phyloP scores from a whole-genome alignment of 2,888 invertebrate genomes.

The Yponomeuta malinellus region DNA sequence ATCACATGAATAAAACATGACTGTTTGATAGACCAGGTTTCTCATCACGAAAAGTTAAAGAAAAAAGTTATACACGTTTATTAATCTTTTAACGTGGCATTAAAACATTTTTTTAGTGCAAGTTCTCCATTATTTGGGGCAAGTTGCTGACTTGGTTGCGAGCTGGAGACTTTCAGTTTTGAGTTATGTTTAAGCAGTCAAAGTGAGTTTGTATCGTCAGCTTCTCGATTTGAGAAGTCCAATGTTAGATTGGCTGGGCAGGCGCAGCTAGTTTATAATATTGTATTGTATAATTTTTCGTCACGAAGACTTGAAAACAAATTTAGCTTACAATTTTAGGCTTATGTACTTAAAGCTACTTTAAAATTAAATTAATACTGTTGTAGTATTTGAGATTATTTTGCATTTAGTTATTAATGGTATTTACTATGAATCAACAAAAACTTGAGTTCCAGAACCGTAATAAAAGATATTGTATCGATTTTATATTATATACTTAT shows the following conservation, averaged over 20 bases:
- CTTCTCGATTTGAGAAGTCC: too few species aligned
- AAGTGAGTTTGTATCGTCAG: too few species aligned
- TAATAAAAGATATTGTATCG: neutral
- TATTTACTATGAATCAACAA: neutral
- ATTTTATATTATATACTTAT: neutral
- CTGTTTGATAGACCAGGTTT: too few species aligned
- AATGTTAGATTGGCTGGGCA: too few species aligned
- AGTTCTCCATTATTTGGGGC: neutral
- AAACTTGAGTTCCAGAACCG: neutral
- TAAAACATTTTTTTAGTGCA: too few species aligned
- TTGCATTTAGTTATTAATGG: neutral
- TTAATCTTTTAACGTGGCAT: too few species aligned
- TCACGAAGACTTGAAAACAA: neutral
- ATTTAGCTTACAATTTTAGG: constrained; percentile 1
- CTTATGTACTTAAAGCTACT: constrained; percentile 3
- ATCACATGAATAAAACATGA: too few species aligned
- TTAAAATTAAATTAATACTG: neutral
- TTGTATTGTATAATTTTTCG: neutral
- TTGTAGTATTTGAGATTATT: neutral
- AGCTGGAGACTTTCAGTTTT: too few species aligned
- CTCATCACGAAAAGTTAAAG: too few species aligned
- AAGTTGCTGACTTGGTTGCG: neutral
- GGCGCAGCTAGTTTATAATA: too few species aligned
- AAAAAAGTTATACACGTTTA: too few species aligned
- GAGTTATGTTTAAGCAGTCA: too few species aligned